Evolutionary conservation across 2,113 vertebrate genomes (phyloP), one percentile per base, ranked within the genome.

Genomic region (Hypomesus transpacificus): DNA sequence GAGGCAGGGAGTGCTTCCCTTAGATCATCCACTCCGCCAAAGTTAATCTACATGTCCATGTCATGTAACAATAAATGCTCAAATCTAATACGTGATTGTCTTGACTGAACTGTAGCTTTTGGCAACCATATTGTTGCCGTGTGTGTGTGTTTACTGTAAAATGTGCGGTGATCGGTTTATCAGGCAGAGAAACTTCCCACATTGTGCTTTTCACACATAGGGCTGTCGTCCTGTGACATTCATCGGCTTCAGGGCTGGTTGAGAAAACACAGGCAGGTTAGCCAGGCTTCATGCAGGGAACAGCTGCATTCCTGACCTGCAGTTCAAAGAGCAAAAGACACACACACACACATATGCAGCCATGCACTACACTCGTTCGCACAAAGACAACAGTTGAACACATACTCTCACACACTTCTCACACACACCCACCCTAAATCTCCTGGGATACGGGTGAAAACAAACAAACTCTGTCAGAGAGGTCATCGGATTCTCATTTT

Each of bases 271-370:
- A 83, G 79, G 82, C 80, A 58, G 63, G 77, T 72, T 75, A 70
- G 83, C 78, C 81, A 21, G 78, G 84, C 88, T 87, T 81, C 88
- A 87, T 7, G 70, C 85, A 77, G 86, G 79, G 86, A 89, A 82
- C 85, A 85, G 85, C 87, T 82, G 84, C 89, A 91, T 91, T 92
- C 89, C 81, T 90, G 87, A 87, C 84, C 87, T 75, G 75, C 78
- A 80, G 90, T 90, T 91, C 89, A 91, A 91, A 91, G 89, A 89
- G 79, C 82, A 85, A 68, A 54, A 57, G 67, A 75, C 61, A 73
- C 70, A 74, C 75, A 71, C 69, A 66, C 54, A 69, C 53, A 56
- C 54, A 59, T 8, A 34, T 28, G 22, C 14, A 11, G 17, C 68
- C 21, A 57, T 22, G 51, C 46, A 60, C 26, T 46, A 68, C 52